A percentile compares a stretch with the other conserved stretches of the same genome.
Evolutionary conservation across 23 tunicate species (phyloP).

Genomic region (Styela clava): DNA sequence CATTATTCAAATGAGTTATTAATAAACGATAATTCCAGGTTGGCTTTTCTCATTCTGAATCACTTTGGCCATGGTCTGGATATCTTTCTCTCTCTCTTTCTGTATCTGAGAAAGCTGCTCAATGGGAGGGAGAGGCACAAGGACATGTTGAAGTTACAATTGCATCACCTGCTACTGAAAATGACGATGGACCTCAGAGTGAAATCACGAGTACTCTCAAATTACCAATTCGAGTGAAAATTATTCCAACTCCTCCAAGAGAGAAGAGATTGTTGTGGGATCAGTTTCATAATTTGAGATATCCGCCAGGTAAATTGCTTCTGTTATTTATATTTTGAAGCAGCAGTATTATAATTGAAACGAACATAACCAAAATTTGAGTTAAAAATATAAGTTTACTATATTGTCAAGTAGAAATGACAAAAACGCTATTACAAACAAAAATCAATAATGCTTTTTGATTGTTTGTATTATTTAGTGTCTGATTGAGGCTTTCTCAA

Average conservation of each 20-base stretch:
- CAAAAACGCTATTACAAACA: too few relatives aligned
- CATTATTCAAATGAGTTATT: too few relatives aligned
- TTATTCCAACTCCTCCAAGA: conserved; percentile 95
- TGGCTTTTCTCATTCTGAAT: conserved; percentile 73
- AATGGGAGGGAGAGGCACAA: conserved; percentile 81
- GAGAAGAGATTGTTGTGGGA: conserved; percentile 93
- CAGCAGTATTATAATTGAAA: too few relatives aligned
- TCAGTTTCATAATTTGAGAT: conserved; percentile 94
- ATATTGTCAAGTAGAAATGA: too few relatives aligned
- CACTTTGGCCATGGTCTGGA: conserved; percentile 98
- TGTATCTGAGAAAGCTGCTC: conserved; percentile 47
- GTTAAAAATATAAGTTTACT: too few relatives aligned
- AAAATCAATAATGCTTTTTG: too few relatives aligned
- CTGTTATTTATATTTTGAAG: too few relatives aligned
- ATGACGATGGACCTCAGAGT: conserved; percentile 15
- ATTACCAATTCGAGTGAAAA: conserved; percentile 56
- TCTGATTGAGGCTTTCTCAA: too few relatives aligned
- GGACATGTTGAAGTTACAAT: conserved; percentile 91
- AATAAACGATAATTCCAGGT: too few relatives aligned
- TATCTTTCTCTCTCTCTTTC: conserved; percentile 84
- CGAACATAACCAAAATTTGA: too few relatives aligned
- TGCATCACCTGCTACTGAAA: conserved; percentile 44
- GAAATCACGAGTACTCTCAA: conserved; percentile 30
- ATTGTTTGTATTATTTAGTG: too few relatives aligned
- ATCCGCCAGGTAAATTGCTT: conserved; percentile 82